Conservation (phyloP, 1,140 invertebrate species). For the Scaptomyza pallida region DNA sequence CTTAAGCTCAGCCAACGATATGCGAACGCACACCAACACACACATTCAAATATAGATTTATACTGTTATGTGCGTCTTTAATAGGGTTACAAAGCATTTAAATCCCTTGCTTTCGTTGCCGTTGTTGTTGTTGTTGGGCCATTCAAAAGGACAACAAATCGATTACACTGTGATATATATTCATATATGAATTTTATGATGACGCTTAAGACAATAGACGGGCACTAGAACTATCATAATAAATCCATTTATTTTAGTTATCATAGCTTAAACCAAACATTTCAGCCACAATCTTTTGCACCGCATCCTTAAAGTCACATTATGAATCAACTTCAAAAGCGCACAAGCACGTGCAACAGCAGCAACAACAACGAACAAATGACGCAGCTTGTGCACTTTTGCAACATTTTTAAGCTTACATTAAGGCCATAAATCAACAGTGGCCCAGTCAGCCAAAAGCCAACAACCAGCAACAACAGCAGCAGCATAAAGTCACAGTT, state of each 20-base stretch:
- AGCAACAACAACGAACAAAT: background rate
- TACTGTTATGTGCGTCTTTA: background rate
- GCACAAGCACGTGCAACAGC: background rate
- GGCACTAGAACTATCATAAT: background rate
- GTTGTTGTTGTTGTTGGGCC: background rate
- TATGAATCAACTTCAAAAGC: background rate
- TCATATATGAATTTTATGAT: conserved; percentile 1
- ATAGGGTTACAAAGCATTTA: conserved; percentile 6
- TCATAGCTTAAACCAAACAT: no score
- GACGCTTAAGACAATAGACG: background rate
- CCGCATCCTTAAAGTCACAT: background rate
- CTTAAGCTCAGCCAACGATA: conserved; percentile 4
- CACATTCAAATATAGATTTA: conserved; percentile 1
- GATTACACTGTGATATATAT: conserved; percentile 18
- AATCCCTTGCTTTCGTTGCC: background rate
- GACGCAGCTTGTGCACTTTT: background rate
- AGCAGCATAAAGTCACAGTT: conserved; percentile 6
- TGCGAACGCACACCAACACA: no score
- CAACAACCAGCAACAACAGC: background rate
- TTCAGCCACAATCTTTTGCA: background rate
- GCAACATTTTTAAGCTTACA: conserved; percentile 4
- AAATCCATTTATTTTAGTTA: background rate
- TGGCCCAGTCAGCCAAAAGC: background rate
- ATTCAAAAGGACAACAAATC: conserved; percentile 6
- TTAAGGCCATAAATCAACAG: conserved; percentile 29